These are phyloP conservation scores for Vulpes ferrilata DNA, from an alignment of 2,113 vertebrate species.

Conservation along the genomic window DNA sequence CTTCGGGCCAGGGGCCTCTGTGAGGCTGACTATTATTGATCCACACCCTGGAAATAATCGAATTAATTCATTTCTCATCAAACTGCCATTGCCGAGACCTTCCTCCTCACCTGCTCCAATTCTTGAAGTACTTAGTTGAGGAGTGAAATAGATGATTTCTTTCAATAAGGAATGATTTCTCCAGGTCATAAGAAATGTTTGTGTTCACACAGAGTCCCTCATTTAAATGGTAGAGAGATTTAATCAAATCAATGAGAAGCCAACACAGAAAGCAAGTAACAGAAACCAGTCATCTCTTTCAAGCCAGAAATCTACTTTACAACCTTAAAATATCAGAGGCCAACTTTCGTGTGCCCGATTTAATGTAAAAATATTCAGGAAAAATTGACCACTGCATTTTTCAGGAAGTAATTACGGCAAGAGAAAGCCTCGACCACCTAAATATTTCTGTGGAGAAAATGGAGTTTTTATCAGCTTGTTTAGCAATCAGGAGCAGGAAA, in stretches of 20 bases:
- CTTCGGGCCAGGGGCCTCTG: slow-evolving; percentile 87
- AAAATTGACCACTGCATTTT: slow-evolving; percentile 69
- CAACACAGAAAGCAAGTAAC: slow-evolving; percentile 61
- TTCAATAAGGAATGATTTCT: slow-evolving; percentile 80
- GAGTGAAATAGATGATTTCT: slow-evolving; percentile 71
- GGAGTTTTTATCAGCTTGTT: slow-evolving; percentile 78
- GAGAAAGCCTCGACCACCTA: slow-evolving; percentile 56
- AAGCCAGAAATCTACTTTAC: slow-evolving; percentile 62
- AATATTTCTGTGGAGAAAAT: slow-evolving; percentile 71
- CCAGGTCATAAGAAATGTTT: slow-evolving; percentile 72
- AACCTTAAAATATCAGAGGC: slow-evolving; percentile 42
- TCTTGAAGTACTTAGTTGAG: slow-evolving; percentile 75
- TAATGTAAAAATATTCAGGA: slow-evolving; percentile 71
- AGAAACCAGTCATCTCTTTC: slow-evolving; percentile 49
- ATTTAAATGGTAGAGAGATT: slow-evolving; percentile 46
- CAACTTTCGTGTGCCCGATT: slow-evolving; percentile 41
- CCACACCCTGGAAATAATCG: slow-evolving; percentile 91
- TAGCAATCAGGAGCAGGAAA: slow-evolving; percentile 76
- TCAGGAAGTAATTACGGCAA: slow-evolving; percentile 77
- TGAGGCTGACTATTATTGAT: slow-evolving; percentile 92
- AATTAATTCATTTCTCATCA: slow-evolving; percentile 93
- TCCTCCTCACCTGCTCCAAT: slow-evolving; percentile 73
- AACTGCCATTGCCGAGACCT: slow-evolving; percentile 84
- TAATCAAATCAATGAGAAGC: slow-evolving; percentile 59
- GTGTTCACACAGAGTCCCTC: slow-evolving; percentile 66